Base-by-base conservation (phyloP, 2,797 vertebrate genomes). In the Pseudotriccus pelzelni region DNA sequence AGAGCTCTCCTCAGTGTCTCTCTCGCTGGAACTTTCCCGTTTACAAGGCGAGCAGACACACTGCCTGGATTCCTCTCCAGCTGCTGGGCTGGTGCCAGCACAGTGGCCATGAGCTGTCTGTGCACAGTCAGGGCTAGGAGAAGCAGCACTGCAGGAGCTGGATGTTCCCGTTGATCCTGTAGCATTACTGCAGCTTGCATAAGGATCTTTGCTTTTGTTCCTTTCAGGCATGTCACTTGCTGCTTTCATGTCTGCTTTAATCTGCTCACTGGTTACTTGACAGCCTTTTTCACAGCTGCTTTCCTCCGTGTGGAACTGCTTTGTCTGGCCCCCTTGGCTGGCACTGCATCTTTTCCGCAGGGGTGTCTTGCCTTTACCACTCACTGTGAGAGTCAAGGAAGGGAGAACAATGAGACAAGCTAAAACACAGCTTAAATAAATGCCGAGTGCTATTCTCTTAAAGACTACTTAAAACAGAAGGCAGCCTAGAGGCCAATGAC, bases 231-330 rank as follows among this genome's bases (percentile, higher is more conserved):
- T 98, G 94, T 99, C 99, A 28, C 97, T 98, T 72, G 99, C 99
- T 41, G 99, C 99, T 97, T 99, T 99, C 98, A 99, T 99, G 96
- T 99, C 99, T 14, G 99, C 99, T 97, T 99, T 99, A 93, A 99
- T 99, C 97, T 99, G 99, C 93, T 99, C 99, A 39, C 99, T 99
- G 95, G 98, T 99, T 96, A 99, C 99, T 97, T 99, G 99, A 96
- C 99, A 99, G 95, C 99, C 99, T 97, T 99, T 99, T 95, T 99
- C 99, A 97, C 99, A 99, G 98, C 99, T 99, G 97, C 97, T 98
- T 96, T 99, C 97, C 97, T 98, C 88, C 7, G 94, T 79, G 67
- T 97, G 96, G 39, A 97, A 95, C 46, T 91, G 97, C 96, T 98
- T 98, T 82, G 98, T 96, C 62, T 97, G 97, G 76, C 96, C 96